Conservation (phyloP, 2,888 invertebrate species). For the Parapristionchus giblindavisi region DNA sequence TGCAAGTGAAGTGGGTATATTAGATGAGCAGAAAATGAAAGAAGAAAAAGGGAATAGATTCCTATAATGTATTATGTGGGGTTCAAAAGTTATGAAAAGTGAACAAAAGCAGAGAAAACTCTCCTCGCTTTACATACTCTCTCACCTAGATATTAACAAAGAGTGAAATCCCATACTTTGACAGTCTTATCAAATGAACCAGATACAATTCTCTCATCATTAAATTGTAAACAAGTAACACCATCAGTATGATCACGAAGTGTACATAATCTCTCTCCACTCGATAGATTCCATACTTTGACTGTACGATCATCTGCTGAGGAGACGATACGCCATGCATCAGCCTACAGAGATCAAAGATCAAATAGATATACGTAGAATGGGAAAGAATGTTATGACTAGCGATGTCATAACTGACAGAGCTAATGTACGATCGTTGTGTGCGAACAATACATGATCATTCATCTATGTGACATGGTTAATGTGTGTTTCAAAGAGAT, state of each 20-base stretch:
- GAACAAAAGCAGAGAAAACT: too few species aligned
- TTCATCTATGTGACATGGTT: too few species aligned
- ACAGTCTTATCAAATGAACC: constrained; percentile 75
- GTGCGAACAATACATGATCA: too few species aligned
- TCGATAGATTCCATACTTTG: constrained; percentile 74
- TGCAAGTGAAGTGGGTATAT: background rate
- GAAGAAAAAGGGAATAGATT: too few species aligned
- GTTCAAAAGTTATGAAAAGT: too few species aligned
- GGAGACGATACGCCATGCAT: constrained; percentile 74
- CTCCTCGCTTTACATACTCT: background rate
- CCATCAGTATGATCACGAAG: constrained; percentile 74
- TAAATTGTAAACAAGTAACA: constrained; percentile 75
- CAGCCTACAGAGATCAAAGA: constrained; percentile 70
- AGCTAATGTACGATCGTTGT: too few species aligned
- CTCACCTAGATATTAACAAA: constrained; percentile 33
- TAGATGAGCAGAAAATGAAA: too few species aligned
- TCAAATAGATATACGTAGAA: background rate
- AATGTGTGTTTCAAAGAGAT: too few species aligned
- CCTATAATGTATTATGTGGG: too few species aligned
- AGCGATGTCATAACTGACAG: too few species aligned
- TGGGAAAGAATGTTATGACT: too few species aligned
- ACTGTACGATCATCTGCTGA: constrained; percentile 74
- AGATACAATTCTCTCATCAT: constrained; percentile 74
- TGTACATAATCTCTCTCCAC: constrained; percentile 71
- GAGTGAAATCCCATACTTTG: constrained; percentile 74